These are phyloP conservation scores for Drosophila nr. perissopoda DNA, from an alignment of 2,888 invertebrate species.

Conservation along the genomic window DNA sequence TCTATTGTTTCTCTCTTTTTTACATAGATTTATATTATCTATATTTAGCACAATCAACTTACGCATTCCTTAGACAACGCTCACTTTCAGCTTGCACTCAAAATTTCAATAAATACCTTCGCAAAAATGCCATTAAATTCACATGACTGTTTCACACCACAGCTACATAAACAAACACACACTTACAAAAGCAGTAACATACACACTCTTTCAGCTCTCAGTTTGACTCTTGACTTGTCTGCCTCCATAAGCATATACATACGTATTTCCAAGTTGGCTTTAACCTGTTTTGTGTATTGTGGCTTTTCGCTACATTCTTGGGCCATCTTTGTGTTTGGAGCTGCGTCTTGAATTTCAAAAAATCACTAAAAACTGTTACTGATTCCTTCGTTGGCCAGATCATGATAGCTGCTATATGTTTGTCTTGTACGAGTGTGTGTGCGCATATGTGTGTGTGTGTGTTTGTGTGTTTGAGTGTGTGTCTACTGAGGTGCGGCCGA, in stretches of 20 bases:
- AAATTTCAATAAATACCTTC: constrained; percentile 46
- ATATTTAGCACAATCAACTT: constrained; percentile 31
- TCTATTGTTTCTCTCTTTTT: background rate
- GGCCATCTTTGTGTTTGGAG: constrained; percentile 44
- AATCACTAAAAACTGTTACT: constrained; percentile 47
- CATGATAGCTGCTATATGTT: constrained; percentile 31
- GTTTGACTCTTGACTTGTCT: constrained; percentile 70
- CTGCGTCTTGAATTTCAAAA: constrained; percentile 60
- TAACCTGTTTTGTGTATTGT: constrained; percentile 66
- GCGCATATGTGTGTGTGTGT: constrained; percentile 4
- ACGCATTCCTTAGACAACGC: constrained; percentile 38
- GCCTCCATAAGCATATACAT: constrained; percentile 49
- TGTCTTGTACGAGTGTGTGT: constrained; percentile 1
- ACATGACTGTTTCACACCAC: constrained; percentile 68
- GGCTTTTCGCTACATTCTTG: constrained; percentile 66
- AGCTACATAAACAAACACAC: constrained; percentile 22
- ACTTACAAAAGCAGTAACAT: constrained; percentile 10
- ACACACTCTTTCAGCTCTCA: constrained; percentile 26
- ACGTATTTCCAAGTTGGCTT: constrained; percentile 51
- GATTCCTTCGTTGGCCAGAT: constrained; percentile 26
- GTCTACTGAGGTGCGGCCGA: constrained; percentile 48
- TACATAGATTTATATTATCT: background rate
- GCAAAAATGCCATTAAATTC: constrained; percentile 61
- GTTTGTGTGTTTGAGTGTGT: constrained; percentile 10
- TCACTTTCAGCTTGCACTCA: constrained; percentile 52